Base-by-base conservation (phyloP, 2,888 invertebrate genomes). In the Argyresthia goedartella region DNA sequence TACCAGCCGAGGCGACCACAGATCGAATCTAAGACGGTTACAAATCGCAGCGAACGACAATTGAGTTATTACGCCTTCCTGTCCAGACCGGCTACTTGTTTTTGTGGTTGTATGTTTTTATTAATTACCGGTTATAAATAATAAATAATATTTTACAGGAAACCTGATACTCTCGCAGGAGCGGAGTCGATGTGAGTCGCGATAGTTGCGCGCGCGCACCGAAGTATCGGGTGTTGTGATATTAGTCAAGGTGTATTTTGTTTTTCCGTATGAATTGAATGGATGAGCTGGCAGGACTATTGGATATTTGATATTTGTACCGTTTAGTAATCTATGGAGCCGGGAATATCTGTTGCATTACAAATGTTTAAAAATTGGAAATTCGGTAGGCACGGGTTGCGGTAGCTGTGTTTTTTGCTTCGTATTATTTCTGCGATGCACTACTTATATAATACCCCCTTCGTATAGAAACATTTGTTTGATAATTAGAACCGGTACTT, bases 21-120 rank as follows among this genome's bases (percentile, higher is more conserved):
- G 87, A 87, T 87, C 76, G 70, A 76, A 87, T 87, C 87, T 71
- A 59, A 25, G 81, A 78, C 82, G 74, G 71, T 73, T 71, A 87
- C 85, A 84, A 87, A 87, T 87, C 74, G 86, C 70, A 70, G 65
- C 69, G 65, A 66, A 69, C 71, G 64, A 69, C 85, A 79, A 87
- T 87, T 87, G 87, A 87, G 85, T 87, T 87, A 87, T 87, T 86
- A 84, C 79, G 78, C 75, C 81, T 82, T 86, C 86, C 85, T 84
- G 81, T 80, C 76, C 64, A 67, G 82, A 81, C 25, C 25, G 81
- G 82, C 85, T 86, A 84, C 85, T 86, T 86, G 84, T 84, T 85
- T 76, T 81, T 63, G 74, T 76, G 77, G 73, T 79, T 69, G 76
- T 76, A 76, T 82, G 84, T 82, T 82, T 84, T 82, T 81, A 87